phyloP scores from a whole-genome alignment of 2,797 vertebrate species.

The Glyptemys insculpta region DNA sequence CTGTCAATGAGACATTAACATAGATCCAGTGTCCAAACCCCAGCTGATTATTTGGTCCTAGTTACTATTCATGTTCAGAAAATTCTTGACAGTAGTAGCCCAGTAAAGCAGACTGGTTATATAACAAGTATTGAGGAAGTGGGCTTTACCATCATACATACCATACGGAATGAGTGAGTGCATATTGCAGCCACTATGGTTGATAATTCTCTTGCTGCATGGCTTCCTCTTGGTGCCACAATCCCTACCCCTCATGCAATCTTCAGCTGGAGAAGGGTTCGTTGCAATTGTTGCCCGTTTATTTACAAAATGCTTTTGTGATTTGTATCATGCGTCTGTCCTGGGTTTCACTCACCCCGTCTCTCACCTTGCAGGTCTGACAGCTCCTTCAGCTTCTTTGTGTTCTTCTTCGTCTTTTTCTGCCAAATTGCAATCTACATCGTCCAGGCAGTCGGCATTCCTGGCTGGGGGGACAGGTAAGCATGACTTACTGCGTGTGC shows the following conservation, averaged over 20 bases:
- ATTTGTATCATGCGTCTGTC: background rate
- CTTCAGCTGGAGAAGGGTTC: background rate
- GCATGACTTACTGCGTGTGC: background rate
- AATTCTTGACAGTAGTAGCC: rapidly evolving
- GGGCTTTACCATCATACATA: background rate
- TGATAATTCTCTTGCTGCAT: background rate
- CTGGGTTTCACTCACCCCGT: conserved; percentile 12
- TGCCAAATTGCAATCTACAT: conserved; percentile 92
- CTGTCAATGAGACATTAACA: background rate
- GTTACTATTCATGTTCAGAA: background rate
- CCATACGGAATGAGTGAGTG: background rate
- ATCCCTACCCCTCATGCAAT: background rate
- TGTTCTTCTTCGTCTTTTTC: conserved; percentile 98
- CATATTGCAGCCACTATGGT: rapidly evolving
- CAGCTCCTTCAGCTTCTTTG: conserved; percentile 99
- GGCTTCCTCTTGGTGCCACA: background rate
- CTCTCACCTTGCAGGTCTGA: conserved; percentile 86
- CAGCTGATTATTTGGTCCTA: rapidly evolving
- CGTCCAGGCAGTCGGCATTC: conserved; percentile 94
- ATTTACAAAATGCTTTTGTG: background rate
- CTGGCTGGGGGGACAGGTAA: conserved; percentile 94
- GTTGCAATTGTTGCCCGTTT: background rate
- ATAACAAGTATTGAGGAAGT: rapidly evolving
- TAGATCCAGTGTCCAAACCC: background rate
- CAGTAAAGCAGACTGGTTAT: rapidly evolving